Conservation (phyloP, 2,888 invertebrate species). For the Apodemia hepburni region DNA sequence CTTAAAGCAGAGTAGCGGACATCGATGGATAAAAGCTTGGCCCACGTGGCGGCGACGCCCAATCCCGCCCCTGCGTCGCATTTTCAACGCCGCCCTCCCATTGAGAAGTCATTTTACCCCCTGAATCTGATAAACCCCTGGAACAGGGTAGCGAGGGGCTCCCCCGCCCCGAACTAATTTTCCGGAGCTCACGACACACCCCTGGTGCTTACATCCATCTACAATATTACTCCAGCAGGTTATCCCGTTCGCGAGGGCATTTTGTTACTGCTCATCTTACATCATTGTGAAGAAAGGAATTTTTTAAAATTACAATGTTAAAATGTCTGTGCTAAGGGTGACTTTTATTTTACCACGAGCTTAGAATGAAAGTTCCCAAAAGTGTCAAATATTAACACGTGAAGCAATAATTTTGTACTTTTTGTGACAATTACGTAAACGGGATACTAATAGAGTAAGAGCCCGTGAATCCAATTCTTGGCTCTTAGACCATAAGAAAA, state of each 20-base stretch:
- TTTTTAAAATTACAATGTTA: slow-evolving; percentile 48
- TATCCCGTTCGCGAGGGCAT: slow-evolving; percentile 73
- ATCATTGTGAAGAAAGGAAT: slow-evolving; percentile 55
- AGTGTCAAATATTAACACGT: too few relatives aligned
- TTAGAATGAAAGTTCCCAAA: too few relatives aligned
- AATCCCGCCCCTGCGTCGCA: slow-evolving; percentile 61
- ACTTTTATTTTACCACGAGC: neutral
- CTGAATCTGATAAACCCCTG: slow-evolving; percentile 76
- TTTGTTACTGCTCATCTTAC: slow-evolving; percentile 70
- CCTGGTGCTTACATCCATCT: slow-evolving; percentile 79
- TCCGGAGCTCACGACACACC: slow-evolving; percentile 77
- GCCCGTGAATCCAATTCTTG: too few relatives aligned
- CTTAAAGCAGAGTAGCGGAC: slow-evolving; percentile 47
- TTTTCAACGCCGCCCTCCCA: slow-evolving; percentile 66
- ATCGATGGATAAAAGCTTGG: slow-evolving; percentile 49
- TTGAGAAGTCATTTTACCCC: slow-evolving; percentile 78
- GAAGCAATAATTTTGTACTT: too few relatives aligned
- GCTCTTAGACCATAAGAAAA: too few relatives aligned
- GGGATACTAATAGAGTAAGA: too few relatives aligned
- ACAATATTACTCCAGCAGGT: slow-evolving; percentile 78
- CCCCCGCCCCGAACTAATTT: slow-evolving; percentile 81
- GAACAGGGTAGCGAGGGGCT: slow-evolving; percentile 55
- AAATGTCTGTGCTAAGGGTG: neutral
- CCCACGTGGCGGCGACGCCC: slow-evolving; percentile 75
- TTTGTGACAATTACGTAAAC: too few relatives aligned